Evolutionary conservation across 2,113 vertebrate species (phyloP).

Genomic region (Heterochromis multidens): DNA sequence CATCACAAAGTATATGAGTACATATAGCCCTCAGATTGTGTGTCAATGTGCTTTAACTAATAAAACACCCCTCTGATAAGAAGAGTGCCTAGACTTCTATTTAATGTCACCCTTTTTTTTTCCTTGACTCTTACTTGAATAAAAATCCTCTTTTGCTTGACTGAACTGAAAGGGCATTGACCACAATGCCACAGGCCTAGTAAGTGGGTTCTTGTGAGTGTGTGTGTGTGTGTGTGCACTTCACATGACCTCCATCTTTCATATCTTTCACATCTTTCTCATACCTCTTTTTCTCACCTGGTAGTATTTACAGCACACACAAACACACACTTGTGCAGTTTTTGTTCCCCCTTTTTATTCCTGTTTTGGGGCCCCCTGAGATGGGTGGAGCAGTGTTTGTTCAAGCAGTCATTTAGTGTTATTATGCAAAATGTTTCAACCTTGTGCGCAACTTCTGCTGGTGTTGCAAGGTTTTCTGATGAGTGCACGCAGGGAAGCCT

Average conservation of each 20-base stretch:
- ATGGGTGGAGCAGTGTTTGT: slow-evolving; percentile 9
- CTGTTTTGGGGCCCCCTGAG: neutral
- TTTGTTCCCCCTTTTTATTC: slow-evolving; percentile 11
- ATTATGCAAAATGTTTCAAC: slow-evolving; percentile 1
- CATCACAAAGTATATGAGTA: neutral
- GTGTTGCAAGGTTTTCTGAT: neutral
- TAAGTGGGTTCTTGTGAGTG: neutral
- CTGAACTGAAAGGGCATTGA: slow-evolving; percentile 49
- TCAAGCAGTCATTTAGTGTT: neutral
- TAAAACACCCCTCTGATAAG: neutral
- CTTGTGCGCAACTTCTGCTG: neutral
- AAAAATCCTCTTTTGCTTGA: slow-evolving; percentile 55
- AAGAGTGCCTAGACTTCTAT: neutral
- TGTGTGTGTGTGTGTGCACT: neutral
- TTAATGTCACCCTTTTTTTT: neutral
- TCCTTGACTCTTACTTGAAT: slow-evolving; percentile 31
- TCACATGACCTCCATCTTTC: neutral
- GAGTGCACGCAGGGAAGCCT: neutral
- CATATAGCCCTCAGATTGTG: neutral
- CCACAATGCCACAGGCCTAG: slow-evolving; percentile 33
- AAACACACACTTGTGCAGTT: neutral
- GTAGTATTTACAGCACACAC: neutral
- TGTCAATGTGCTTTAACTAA: neutral
- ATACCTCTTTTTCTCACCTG: neutral
- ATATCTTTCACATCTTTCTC: neutral